Evolutionary conservation across 2,113 vertebrate species (phyloP).

Genomic region (Passer domesticus): DNA sequence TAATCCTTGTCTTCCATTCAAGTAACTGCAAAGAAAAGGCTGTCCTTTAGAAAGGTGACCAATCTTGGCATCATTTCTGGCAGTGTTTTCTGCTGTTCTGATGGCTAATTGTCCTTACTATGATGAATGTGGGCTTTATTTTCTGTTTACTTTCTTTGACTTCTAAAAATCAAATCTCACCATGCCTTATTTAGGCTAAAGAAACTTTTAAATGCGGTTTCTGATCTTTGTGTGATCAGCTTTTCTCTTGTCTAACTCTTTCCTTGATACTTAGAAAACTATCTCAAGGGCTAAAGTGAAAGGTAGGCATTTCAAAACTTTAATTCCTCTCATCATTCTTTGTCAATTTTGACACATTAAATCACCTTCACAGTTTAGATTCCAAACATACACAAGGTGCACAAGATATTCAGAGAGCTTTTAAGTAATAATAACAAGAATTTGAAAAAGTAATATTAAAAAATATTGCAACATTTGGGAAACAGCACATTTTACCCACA

Average conservation of each 20-base stretch:
- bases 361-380: neutral
- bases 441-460: neutral
- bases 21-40: neutral
- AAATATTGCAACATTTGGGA: neutral
- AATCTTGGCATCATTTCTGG: neutral
- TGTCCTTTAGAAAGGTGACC: neutral
- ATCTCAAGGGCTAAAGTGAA: neutral
- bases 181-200: neutral
- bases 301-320: neutral
- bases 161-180: neutral
- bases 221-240: neutral
- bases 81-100: neutral
- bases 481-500: neutral
- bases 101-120: neutral
- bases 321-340: neutral
- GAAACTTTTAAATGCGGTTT: neutral
- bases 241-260: neutral
- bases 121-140: neutral
- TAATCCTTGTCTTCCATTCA: neutral
- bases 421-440: neutral
- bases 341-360: neutral
- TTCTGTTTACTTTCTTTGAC: neutral
- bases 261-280: neutral
- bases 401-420: neutral
- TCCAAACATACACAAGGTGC: neutral